Evolutionary conservation across 35 echinoderm and acorn worm species (phyloP).

Genomic region (Ophiothrix spiculata): DNA sequence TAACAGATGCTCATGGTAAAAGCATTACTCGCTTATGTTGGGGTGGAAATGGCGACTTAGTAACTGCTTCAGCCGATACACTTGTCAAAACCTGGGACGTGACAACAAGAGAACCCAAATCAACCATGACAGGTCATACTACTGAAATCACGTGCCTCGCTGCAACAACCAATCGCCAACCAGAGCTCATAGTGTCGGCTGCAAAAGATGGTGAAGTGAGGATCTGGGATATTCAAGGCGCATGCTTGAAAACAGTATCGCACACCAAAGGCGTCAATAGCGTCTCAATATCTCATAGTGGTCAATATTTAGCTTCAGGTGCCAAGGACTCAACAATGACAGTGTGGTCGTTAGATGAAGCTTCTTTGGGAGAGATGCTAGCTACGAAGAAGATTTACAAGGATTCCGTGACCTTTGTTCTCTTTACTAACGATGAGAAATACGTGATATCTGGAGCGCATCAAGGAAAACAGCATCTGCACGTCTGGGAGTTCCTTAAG

Average conservation of each 20-base stretch:
- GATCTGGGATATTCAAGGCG: neutral
- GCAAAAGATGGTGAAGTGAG: neutral
- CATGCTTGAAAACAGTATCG: neutral
- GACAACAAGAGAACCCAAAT: neutral
- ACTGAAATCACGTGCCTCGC: conserved; percentile 1
- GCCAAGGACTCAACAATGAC: neutral
- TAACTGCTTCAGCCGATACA: conserved; percentile 20
- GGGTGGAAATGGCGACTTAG: conserved; percentile 9
- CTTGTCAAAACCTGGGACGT: conserved; percentile 25
- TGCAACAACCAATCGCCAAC: neutral
- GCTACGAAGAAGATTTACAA: neutral
- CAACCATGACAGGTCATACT: conserved; percentile 19
- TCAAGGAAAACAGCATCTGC: conserved; percentile 47
- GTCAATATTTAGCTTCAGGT: neutral
- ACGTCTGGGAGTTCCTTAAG: conserved; percentile 41
- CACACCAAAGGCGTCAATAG: neutral
- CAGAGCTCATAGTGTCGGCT: neutral
- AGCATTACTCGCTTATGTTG: neutral
- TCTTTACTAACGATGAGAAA: conserved; percentile 36
- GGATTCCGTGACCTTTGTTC: neutral
- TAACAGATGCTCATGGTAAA: conserved; percentile 27
- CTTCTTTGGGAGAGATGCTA: neutral
- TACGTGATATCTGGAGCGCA: conserved; percentile 52
- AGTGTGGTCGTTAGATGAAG: neutral
- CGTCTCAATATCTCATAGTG: neutral